Evolutionary conservation across 2,797 vertebrate species (phyloP), one percentile per base, ranked within the genome.

Genomic region (Chrysocyon brachyurus): DNA sequence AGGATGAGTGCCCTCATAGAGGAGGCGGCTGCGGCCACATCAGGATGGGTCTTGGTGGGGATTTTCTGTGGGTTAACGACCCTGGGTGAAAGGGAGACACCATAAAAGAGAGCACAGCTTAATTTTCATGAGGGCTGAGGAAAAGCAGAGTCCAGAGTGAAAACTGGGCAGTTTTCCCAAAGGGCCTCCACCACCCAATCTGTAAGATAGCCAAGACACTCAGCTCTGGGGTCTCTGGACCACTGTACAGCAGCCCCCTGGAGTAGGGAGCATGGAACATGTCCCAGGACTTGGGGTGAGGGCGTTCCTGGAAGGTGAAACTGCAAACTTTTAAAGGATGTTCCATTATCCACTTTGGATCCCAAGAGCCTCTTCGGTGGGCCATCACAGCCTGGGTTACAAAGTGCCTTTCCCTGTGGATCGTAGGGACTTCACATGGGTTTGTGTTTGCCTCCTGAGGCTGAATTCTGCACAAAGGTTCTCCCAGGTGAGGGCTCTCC

Each of bases 1-100:
- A 33, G 73, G 64, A 46, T 7, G 64, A 33, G 21, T 59, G 19
- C 21, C 7, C 49, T 52, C 14, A 33, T 11, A 26, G 92, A n/a
- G 24, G 49, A 52, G 0, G 26, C 2, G 1, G 10, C 5, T 0
- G 9, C 4, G 6, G 26, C 33, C 61, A 33, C 24, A 49, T 1
- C 11, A 68, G 85, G 31, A 54, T 16, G 19, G 49, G 36, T 61
- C 33, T 57, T 16, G 81, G 28, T 6, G 40, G 31, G 33, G 56
- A 46, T 12, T 61, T 11, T 24, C 88, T 64, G 15, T 3, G 28
- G 78, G 56, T 36, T 22, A n/a, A 73, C 0, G 12, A n/a, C 9
- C 11, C 70, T 4, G 57, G 61, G 57, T 0, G 3, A n/a, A n/a
- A 88, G 70, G 28, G 21, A 24, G 28, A 12, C 1, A 3, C 59